Base-by-base conservation (phyloP, 2,888 invertebrate species). In the Troilus luridus region DNA sequence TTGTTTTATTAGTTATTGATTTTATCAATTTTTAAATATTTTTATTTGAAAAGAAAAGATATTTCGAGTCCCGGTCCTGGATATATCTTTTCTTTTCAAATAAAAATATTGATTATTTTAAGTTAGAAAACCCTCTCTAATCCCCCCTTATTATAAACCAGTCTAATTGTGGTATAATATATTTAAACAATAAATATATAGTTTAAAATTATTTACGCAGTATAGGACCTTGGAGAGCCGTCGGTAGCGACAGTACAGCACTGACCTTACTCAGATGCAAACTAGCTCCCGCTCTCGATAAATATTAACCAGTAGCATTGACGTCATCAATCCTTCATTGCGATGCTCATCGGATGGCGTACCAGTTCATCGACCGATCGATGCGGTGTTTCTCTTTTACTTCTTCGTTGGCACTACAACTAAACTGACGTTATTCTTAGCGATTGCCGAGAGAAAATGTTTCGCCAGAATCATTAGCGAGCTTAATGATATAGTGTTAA, bases 241-340 rank as follows among this genome's bases (percentile, higher is more conserved):
- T 17, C 17, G 72, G 24, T 8, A 24, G 12, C 24, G 27, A 72
- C 27, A 27, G 72, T 24, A 27, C 67, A 67, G 67, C 24, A 67
- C 67, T 77, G 27, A 41, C 72, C 72, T 19, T 77, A 77, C 72
- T 41, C 27, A 41, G 17, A 77, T 77, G 72, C 72, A 77, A 77
- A 77, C 72, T 0, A 77, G 72, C 72, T 67, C 67, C 64, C 67
- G 41, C 17, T 41, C 72, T 8, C 72, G 17, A 77, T 77, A 77
- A 77, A 77, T 77, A 77, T 77, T 77, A 27, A 77, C 27, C 41
- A 77, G 72, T 14, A 77, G 72, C 72, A 27, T 77, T 77, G 72
- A 77, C 72, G 72, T 77, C 72, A 77, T 17, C 72, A 41, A 14
- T 77, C 72, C 10, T 27, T 41, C 72, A 77, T 77, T 77, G 41